These are phyloP conservation scores for Podarcis siculus DNA, from an alignment of 2,797 vertebrate genomes.

Conservation along the genomic window DNA sequence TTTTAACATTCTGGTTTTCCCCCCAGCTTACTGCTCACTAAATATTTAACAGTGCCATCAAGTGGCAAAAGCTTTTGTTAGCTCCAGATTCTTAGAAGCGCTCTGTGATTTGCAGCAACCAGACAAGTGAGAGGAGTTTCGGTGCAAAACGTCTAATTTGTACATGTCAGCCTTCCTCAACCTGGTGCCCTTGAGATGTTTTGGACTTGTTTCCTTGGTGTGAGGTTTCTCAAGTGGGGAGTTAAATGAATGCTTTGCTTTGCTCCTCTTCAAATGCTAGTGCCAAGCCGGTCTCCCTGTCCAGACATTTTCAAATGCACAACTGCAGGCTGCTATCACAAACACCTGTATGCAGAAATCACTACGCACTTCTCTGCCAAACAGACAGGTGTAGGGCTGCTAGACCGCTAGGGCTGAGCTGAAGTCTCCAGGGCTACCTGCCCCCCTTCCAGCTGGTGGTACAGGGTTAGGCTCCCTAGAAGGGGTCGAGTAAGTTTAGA, in stretches of 20 bases:
- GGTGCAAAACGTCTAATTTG: neutral
- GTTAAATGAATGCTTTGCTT: too few relatives aligned
- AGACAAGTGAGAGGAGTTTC: neutral
- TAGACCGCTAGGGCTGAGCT: too few relatives aligned
- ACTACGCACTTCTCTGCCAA: neutral
- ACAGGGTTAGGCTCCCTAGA: neutral
- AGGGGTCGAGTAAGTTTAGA: neutral
- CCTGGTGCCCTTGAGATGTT: neutral
- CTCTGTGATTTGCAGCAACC: neutral
- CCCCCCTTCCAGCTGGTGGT: neutral
- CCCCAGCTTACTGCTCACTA: conserved; percentile 4
- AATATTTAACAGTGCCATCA: conserved; percentile 73
- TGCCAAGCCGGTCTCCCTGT: neutral
- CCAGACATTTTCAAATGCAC: neutral
- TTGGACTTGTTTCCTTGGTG: neutral
- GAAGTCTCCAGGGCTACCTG: too few relatives aligned
- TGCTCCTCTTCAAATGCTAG: neutral
- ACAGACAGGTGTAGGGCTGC: too few relatives aligned
- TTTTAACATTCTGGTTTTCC: fast-evolving
- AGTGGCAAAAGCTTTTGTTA: conserved; percentile 47
- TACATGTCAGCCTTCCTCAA: neutral
- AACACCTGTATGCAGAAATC: neutral
- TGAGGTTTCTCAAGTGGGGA: neutral
- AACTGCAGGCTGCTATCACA: neutral
- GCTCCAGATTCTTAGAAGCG: neutral